Evolutionary conservation across 2,888 invertebrate genomes (phyloP).

Genomic region (Rambutsinella grinnellia): DNA sequence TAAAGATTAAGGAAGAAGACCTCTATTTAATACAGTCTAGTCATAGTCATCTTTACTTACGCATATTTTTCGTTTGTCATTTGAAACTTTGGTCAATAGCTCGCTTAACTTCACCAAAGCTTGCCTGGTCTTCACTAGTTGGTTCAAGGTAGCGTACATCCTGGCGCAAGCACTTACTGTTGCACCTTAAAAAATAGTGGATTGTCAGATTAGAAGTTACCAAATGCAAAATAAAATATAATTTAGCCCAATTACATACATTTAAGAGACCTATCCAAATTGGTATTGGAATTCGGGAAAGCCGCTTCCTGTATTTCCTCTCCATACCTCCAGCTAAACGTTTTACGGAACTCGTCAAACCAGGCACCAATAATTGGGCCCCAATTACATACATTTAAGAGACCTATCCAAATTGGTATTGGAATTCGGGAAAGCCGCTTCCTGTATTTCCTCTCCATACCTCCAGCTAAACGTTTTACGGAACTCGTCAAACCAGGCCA

Average conservation of each 20-base stretch:
- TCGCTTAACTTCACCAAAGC: background rate
- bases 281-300: background rate
- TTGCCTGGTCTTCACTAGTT: background rate
- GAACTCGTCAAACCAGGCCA: constrained; percentile 27
- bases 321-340: constrained; percentile 1
- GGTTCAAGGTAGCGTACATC: background rate
- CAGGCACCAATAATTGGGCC: too few species aligned
- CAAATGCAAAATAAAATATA: background rate
- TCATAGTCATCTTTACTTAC: constrained; percentile 13
- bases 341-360: constrained; percentile 12
- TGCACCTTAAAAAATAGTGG: background rate
- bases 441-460: too few species aligned
- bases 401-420: background rate
- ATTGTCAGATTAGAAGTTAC: background rate
- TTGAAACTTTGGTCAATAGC: background rate
- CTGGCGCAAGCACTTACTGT: background rate
- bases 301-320: too few species aligned
- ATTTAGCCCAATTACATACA: constrained; percentile 8
- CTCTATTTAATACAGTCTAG: background rate
- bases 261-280: constrained; percentile 1
- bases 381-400: constrained; percentile 9
- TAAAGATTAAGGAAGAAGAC: background rate
- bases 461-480: background rate
- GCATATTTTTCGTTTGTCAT: constrained; percentile 1
- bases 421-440: background rate